Base-by-base conservation (phyloP, 2,797 vertebrate genomes). In the Carapus acus region DNA sequence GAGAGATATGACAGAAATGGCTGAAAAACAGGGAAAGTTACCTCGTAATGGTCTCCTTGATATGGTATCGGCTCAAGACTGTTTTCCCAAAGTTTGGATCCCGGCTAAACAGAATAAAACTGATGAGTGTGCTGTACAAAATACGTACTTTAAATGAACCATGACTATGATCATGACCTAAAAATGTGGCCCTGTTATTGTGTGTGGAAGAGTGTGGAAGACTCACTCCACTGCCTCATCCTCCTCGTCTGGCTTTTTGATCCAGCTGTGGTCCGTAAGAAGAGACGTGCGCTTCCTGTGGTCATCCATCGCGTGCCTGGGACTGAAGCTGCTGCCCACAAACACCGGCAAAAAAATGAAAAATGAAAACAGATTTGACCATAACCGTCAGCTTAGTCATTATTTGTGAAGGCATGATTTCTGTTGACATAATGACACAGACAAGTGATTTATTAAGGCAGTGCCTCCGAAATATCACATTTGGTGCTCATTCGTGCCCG, bases 231-330 rank as follows among this genome's bases (percentile, higher is more conserved):
- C 63, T 66, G 67, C 70, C 84, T 85, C 90, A 43, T 95, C 90
- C 34, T 93, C 91, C 24, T 90, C 86, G 1, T 78, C 77, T 1
- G 34, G 54, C 48, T 67, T 91, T 78, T 77, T 94, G 84, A 98
- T 98, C 96, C 96, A 98, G 74, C 92, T 94, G 78, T 73, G 87
- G 71, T 98, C 94, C 59, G 90, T 88, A 52, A 97, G 81, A 40
- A 91, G 83, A 3, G 81, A 73, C 7, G 88, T 56, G 67, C 83
- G 88, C 71, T 85, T 93, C 77, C 90, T 92, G 60, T 19, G 58
- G 2, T 92, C 90, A 0, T 87, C n/a, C 87, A 42, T 27, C 9
- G 4, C 84, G 58, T 27, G 67, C 74, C 62, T 85, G 73, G 43
- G 63, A n/a, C n/a, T n/a, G n/a, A n/a, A n/a, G n/a, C n/a, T 80